phyloP scores from a whole-genome alignment of 2,797 vertebrate species.

The Steatocranus sp. region DNA sequence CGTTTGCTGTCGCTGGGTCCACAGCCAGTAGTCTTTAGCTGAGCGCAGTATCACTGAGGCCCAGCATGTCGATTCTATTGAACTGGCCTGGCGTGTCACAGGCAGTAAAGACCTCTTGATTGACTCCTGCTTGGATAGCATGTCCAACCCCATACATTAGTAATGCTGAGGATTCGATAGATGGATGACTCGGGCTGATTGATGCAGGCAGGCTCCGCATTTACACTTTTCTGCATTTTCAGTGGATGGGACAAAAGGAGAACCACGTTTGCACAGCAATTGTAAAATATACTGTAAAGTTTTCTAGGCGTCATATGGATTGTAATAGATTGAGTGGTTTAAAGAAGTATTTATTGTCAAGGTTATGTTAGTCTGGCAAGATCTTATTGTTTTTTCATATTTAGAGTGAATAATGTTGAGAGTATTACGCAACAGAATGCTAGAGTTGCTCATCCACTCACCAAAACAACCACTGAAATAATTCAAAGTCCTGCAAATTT shows the following conservation, averaged over 20 bases:
- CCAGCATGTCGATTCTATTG: slow-evolving; percentile 69
- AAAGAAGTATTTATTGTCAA: not conserved
- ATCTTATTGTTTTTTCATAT: not conserved
- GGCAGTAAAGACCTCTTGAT: slow-evolving; percentile 73
- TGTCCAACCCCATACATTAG: slow-evolving; percentile 74
- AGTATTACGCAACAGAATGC: not conserved
- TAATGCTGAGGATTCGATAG: slow-evolving; percentile 60
- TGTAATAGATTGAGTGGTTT: not conserved
- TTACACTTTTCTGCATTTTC: not conserved
- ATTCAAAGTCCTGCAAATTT: not conserved
- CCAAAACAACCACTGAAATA: slow-evolving; percentile 12
- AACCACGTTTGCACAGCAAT: not conserved
- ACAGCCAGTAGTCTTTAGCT: slow-evolving; percentile 51
- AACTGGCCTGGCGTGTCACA: slow-evolving; percentile 64
- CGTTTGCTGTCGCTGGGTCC: slow-evolving; percentile 8
- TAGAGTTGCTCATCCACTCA: not conserved
- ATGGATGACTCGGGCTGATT: slow-evolving; percentile 45
- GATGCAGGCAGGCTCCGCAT: slow-evolving; percentile 33
- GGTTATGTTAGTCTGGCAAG: not conserved
- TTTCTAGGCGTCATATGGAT: not conserved
- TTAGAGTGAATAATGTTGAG: not conserved
- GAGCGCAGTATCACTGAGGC: slow-evolving; percentile 57
- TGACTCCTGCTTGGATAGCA: slow-evolving; percentile 75
- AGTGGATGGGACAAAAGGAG: not conserved
- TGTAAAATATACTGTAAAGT: not conserved